Evolutionary conservation across 2,888 invertebrate species (phyloP).

Genomic region (Synanthedon myopaeformis): DNA sequence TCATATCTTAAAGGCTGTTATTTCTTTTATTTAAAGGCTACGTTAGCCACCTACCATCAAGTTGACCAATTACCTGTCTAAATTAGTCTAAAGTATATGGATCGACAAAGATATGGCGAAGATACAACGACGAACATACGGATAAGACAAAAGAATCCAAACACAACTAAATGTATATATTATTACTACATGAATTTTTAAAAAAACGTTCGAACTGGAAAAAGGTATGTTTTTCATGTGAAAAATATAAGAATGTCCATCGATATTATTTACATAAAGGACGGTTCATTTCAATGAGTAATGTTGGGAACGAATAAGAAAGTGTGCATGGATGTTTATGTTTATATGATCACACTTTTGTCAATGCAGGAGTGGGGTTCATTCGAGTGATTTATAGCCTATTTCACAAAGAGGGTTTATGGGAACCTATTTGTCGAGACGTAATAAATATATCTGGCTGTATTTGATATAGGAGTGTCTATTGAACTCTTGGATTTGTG

Average conservation of each 20-base stretch:
- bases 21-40: too few relatives aligned
- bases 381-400: conserved; percentile 53
- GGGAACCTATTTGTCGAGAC: conserved; percentile 39
- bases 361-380: conserved; percentile 42
- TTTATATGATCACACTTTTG: conserved; percentile 53
- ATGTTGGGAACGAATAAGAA: conserved; percentile 18
- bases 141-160: too few relatives aligned
- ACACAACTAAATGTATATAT: too few relatives aligned
- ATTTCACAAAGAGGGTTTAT: conserved; percentile 47
- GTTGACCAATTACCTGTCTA: too few relatives aligned
- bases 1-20: too few relatives aligned
- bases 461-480: conserved; percentile 18
- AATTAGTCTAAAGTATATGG: too few relatives aligned
- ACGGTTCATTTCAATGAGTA: conserved; percentile 28
- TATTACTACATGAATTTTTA: too few relatives aligned
- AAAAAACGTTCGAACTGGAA: too few relatives aligned
- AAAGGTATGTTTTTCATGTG: background rate
- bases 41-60: too few relatives aligned
- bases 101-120: too few relatives aligned
- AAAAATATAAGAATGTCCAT: background rate
- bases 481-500: conserved; percentile 24
- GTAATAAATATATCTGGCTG: conserved; percentile 47
- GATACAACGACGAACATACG: too few relatives aligned
- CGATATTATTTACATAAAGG: conserved; percentile 22
- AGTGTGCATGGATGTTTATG: conserved; percentile 32